Conservation (phyloP, 2,888 invertebrate species). For the Disparrhopalites patrizii region DNA sequence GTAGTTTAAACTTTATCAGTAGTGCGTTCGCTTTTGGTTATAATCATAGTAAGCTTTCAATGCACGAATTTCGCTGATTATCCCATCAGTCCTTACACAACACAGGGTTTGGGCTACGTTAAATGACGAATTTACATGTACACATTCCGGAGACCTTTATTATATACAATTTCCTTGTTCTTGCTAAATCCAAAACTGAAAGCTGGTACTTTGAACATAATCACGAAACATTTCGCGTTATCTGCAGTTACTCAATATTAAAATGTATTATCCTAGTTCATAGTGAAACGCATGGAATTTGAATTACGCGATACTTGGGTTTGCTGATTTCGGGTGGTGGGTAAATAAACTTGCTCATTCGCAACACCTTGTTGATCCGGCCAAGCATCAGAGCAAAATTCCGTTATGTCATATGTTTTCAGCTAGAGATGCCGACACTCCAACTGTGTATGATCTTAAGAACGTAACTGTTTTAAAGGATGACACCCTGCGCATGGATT, state of each 20-base stretch:
- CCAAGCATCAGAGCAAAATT: background rate
- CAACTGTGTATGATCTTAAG: conserved; percentile 67
- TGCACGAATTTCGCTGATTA: too few species aligned
- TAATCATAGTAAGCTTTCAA: too few species aligned
- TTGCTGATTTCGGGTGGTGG: background rate
- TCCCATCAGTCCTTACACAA: too few species aligned
- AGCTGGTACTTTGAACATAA: background rate
- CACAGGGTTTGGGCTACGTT: too few species aligned
- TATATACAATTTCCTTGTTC: background rate
- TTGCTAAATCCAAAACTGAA: background rate
- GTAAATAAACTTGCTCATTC: background rate
- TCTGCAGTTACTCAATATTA: background rate
- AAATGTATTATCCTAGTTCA: background rate
- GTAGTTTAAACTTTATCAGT: too few species aligned
- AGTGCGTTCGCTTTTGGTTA: too few species aligned
- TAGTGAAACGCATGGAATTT: background rate
- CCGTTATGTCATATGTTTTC: conserved; percentile 5
- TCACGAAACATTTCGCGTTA: background rate
- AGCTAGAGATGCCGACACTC: conserved; percentile 54
- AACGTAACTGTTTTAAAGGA: conserved; percentile 74
- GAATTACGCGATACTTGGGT: background rate
- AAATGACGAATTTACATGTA: too few species aligned
- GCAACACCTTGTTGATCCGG: background rate
- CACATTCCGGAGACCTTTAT: too few species aligned
- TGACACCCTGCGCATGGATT: conserved; percentile 67